These are phyloP conservation scores for Phataginus tetradactyla DNA, from an alignment of 2,797 vertebrate species.

Conservation along the genomic window DNA sequence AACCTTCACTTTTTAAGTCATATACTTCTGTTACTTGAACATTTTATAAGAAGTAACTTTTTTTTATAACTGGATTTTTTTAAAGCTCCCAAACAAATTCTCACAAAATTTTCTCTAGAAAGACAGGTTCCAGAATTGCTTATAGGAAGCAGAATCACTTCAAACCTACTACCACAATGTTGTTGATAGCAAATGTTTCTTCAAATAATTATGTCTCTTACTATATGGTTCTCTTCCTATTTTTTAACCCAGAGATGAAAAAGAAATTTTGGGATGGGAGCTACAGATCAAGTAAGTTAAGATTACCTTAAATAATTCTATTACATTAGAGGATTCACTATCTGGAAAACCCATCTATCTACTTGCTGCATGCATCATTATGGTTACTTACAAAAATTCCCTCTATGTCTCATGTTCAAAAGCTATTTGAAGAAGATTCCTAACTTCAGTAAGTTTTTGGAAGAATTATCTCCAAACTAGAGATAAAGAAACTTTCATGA, in stretches of 20 bases:
- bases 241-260: neutral
- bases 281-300: neutral
- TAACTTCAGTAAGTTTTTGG: constrained; percentile 62
- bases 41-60: neutral
- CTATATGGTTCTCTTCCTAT: neutral
- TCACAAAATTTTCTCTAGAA: neutral
- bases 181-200: neutral
- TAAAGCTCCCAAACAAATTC: neutral
- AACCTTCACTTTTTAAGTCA: constrained; percentile 15
- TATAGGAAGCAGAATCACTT: neutral
- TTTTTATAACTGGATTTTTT: neutral
- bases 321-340: neutral
- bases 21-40: neutral
- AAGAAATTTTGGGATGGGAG: neutral
- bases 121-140: constrained; percentile 10
- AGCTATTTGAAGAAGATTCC: constrained; percentile 65
- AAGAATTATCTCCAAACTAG: constrained; percentile 63
- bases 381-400: constrained; percentile 58
- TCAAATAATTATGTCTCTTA: neutral
- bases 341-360: neutral
- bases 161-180: neutral
- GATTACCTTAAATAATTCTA: neutral
- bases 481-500: constrained; percentile 60
- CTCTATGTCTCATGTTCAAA: constrained; percentile 63
- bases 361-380: constrained; percentile 28